These are phyloP conservation scores for Lytechinus pictus DNA, from an alignment of 35 echinoderm and acorn worm genomes.

Conservation along the genomic window DNA sequence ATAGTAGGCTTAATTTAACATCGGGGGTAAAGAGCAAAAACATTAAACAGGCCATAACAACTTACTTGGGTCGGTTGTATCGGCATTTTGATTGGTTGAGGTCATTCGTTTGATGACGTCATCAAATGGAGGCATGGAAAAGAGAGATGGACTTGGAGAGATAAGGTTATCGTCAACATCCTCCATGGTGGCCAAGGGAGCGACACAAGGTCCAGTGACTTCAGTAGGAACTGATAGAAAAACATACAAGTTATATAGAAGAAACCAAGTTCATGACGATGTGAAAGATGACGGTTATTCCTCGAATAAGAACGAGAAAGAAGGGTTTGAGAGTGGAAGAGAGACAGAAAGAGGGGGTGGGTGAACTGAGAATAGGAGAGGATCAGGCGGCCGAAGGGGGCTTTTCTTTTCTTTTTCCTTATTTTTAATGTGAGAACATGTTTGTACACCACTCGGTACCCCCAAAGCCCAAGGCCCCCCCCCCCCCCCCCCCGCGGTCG, in stretches of 20 bases:
- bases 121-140: conserved; percentile 33
- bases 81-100: background rate
- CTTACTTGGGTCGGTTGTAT: background rate
- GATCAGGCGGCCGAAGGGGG: background rate
- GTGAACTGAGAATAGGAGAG: background rate
- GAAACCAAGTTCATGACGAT: no score
- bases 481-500: no score
- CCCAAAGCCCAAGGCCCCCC: no score
- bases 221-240: background rate
- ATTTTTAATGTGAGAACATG: no score
- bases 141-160: background rate
- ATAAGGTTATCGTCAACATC: background rate
- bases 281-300: no score
- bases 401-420: no score
- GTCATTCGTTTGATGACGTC: conserved; percentile 27
- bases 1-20: background rate
- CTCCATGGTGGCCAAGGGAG: background rate
- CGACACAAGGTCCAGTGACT: background rate
- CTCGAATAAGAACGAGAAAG: no score
- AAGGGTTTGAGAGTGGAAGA: no score
- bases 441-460: no score
- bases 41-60: background rate
- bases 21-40: background rate
- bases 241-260: no score
- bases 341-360: no score